Conservation (phyloP, 2,888 invertebrate genomes). For the Tenthredo livida region DNA sequence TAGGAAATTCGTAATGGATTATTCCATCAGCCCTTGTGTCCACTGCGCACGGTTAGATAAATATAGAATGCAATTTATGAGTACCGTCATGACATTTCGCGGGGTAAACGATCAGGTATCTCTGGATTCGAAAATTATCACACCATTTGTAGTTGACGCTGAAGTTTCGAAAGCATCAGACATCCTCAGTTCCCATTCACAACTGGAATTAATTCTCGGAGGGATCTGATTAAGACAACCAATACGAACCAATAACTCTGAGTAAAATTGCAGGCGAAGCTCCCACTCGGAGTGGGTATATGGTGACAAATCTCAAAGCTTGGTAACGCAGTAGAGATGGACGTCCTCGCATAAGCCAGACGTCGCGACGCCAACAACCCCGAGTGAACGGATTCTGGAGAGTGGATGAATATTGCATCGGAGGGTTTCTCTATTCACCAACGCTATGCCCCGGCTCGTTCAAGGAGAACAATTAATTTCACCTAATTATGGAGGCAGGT, state of each 20-base stretch:
- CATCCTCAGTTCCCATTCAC: not conserved
- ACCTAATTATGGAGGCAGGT: slow-evolving; percentile 32
- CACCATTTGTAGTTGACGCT: not conserved
- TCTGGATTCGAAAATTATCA: not conserved
- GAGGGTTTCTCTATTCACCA: slow-evolving; percentile 5
- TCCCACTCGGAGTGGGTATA: not conserved
- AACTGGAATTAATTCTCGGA: not conserved
- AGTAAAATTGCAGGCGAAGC: not conserved
- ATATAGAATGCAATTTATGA: not conserved
- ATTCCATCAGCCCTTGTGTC: not conserved
- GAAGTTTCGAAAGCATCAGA: not conserved
- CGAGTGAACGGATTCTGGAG: slow-evolving; percentile 27
- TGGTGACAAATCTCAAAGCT: slow-evolving; percentile 11
- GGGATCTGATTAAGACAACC: slow-evolving; percentile 22
- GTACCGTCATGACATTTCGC: not conserved
- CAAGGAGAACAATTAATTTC: slow-evolving; percentile 45
- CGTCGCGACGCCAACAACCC: slow-evolving; percentile 16
- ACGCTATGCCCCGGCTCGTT: not conserved
- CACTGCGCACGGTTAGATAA: not conserved
- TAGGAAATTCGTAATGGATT: slow-evolving; percentile 1
- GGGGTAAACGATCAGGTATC: not conserved
- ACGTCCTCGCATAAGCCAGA: slow-evolving; percentile 11
- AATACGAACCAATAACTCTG: slow-evolving; percentile 12
- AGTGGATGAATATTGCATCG: slow-evolving; percentile 41
- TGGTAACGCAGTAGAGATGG: slow-evolving; percentile 1